Evolutionary conservation across 1,140 invertebrate species (phyloP).

Genomic region (Bilobella aurantiaca): DNA sequence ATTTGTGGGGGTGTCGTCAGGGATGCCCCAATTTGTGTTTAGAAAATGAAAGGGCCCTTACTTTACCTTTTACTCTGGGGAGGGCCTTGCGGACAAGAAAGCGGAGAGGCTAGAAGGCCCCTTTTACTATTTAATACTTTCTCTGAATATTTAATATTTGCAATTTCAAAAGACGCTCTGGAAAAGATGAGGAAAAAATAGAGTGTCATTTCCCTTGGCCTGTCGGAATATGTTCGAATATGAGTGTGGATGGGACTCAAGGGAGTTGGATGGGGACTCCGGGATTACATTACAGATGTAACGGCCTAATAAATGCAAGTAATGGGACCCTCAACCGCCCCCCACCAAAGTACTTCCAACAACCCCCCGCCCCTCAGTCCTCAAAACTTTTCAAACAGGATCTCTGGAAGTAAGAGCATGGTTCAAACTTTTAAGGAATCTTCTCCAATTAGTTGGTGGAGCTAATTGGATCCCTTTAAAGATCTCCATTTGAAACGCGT

Average conservation of each 20-base stretch:
- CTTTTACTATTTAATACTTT: no score
- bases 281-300: constrained; percentile 34
- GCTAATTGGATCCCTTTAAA: no score
- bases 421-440: no score
- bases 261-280: constrained; percentile 30
- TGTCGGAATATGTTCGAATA: constrained; percentile 19
- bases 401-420: no score
- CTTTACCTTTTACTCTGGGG: constrained; percentile 35
- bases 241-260: constrained; percentile 34
- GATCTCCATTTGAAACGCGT: no score
- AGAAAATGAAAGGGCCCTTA: constrained; percentile 25
- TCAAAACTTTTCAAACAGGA: background rate
- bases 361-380: background rate
- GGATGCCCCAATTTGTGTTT: constrained; percentile 32
- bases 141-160: constrained; percentile 35
- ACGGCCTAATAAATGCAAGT: constrained; percentile 34
- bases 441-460: no score
- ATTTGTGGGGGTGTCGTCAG: constrained; percentile 30
- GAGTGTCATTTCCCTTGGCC: constrained; percentile 33
- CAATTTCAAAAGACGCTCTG: constrained; percentile 31
- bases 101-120: background rate
- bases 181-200: constrained; percentile 32
- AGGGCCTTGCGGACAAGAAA: no score
- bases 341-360: background rate
- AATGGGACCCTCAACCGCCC: constrained; percentile 16